phyloP scores from a whole-genome alignment of 2,888 invertebrate species.

The Phania funesta region DNA sequence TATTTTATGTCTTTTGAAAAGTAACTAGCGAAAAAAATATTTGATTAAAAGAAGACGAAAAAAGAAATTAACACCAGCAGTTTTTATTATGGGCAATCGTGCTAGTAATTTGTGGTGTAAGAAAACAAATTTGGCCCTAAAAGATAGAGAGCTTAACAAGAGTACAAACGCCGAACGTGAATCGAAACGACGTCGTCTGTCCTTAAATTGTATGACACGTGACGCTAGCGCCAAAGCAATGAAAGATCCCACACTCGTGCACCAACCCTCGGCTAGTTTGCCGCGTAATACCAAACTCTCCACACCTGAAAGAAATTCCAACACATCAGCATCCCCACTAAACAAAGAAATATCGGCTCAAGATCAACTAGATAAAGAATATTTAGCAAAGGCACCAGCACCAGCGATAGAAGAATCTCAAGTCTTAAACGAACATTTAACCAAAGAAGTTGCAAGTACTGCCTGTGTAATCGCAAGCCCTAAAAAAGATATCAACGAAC shows the following conservation, averaged over 20 bases:
- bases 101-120: conserved; percentile 79
- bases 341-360: neutral
- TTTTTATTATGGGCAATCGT: conserved; percentile 79
- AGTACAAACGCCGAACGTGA: conserved; percentile 50
- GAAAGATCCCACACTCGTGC: conserved; percentile 34
- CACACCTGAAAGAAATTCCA: conserved; percentile 17
- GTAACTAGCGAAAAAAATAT: neutral
- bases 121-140: conserved; percentile 70
- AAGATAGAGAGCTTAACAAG: conserved; percentile 44
- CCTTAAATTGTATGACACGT: conserved; percentile 72
- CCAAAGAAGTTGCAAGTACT: neutral
- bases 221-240: neutral
- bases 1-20: neutral
- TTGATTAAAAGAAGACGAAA: neutral
- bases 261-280: conserved; percentile 22
- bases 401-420: conserved; percentile 1
- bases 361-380: neutral
- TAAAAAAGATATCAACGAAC: neutral
- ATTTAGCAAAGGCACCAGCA: neutral
- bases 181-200: conserved; percentile 71
- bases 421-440: neutral
- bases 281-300: conserved; percentile 45
- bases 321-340: neutral
- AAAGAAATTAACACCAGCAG: neutral
- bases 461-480: neutral